Conservation (phyloP, 2,797 vertebrate species). For the Pelodytes ibericus region DNA sequence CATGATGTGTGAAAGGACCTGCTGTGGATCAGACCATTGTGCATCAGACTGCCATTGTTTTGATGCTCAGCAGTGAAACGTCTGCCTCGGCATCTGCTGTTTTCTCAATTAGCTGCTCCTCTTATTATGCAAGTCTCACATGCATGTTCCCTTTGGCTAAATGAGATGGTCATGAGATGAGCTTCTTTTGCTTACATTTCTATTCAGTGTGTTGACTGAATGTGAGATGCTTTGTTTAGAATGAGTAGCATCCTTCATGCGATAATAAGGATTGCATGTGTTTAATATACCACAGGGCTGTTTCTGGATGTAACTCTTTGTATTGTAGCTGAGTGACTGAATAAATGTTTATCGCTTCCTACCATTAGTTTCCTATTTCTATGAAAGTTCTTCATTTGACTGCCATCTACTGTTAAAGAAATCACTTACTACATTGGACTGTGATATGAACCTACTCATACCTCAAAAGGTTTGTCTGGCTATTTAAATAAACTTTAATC, state of each 20-base stretch:
- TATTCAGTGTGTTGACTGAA: conserved; percentile 10
- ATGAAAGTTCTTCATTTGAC: conserved; percentile 6
- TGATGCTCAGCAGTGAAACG: conserved; percentile 3
- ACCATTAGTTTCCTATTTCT: background rate
- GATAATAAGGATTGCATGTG: conserved; percentile 6
- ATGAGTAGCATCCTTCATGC: conserved; percentile 19
- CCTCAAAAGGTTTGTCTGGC: too few relatives aligned
- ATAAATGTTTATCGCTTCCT: background rate
- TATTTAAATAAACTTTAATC: too few relatives aligned
- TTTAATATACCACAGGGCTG: background rate
- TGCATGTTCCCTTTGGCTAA: conserved; percentile 1
- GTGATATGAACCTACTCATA: too few relatives aligned
- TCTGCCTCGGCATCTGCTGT: conserved; percentile 41
- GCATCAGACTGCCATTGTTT: conserved; percentile 31
- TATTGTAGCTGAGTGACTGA: conserved; percentile 9
- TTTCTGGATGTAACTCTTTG: background rate
- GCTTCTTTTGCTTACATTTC: conserved; percentile 1
- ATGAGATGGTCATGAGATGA: conserved; percentile 13
- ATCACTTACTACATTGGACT: background rate
- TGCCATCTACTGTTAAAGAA: conserved; percentile 22
- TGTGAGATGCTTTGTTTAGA: background rate
- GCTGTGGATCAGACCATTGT: conserved; percentile 17
- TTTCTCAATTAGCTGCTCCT: conserved; percentile 18
- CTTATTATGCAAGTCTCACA: conserved; percentile 30
- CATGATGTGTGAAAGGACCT: conserved; percentile 24